Base-by-base conservation (phyloP, 2,888 invertebrate genomes). In the Ophion costatus region DNA sequence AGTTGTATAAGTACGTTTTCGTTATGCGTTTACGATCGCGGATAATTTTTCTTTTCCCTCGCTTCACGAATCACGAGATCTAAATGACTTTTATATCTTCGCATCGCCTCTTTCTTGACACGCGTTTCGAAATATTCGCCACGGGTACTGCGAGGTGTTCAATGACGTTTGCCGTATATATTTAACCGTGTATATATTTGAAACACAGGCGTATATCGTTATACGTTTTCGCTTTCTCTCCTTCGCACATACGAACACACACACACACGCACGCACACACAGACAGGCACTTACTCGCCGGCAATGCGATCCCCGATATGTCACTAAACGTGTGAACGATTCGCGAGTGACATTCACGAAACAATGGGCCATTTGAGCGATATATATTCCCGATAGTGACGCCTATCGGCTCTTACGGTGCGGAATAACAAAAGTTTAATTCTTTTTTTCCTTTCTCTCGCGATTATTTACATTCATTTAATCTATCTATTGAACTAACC, bases 401-500 rank as follows among this genome's bases (percentile, higher is more conserved):
- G 80, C 71, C 70, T 67, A 66, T 80, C 24, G 67, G 66, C 80
- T 64, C 63, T 67, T 57, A 24, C 51, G 63, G 73, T 80, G 73
- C 77, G 67, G 57, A 80, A 79, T 82, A 80, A 87, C 74, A 86
- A 86, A 86, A 84, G 84, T 78, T 78, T 42, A 57, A 29, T 22
- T 69, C 14, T 69, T 73, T 56, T 66, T 81, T 59, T 71, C 79
- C 51, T 79, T 64, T 51, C 71, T 80, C 80, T 85, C 76, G 69
- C 80, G 76, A 86, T 56, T 87, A 87, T 87, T 84, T 87, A 86
- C 87, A 87, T 82, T 86, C 51, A 87, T 86, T 85, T 71, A 87
- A 80, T 83, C 86, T 85, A 86, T 86, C 86, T 86, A 85, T 80
- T 63, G 64, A 82, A 82, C 85, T 83, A 86, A 82, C 82, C 83